Evolutionary conservation across 1,140 invertebrate species (phyloP).

Genomic region (Reticulitermes speratus): DNA sequence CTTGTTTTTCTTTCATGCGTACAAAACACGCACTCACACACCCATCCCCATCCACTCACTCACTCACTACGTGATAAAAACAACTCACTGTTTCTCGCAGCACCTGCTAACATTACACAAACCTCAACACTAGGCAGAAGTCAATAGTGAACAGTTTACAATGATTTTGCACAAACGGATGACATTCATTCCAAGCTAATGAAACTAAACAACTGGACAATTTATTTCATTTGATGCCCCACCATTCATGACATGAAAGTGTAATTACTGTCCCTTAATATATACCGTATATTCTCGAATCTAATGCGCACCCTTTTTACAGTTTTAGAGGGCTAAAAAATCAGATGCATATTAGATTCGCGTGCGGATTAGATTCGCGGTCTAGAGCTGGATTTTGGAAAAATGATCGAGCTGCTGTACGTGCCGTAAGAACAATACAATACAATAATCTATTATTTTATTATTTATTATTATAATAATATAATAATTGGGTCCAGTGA

Average conservation of each 20-base stretch:
- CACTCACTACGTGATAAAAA: neutral
- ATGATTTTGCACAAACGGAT: neutral
- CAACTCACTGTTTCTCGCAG: neutral
- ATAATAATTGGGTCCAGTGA: too few relatives aligned
- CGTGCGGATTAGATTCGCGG: too few relatives aligned
- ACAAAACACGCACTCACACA: neutral
- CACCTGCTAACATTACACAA: neutral
- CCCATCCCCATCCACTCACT: neutral
- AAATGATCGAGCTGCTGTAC: too few relatives aligned
- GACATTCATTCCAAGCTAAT: neutral
- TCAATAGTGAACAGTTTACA: neutral
- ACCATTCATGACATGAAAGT: neutral
- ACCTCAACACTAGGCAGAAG: neutral
- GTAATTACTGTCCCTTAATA: too few relatives aligned
- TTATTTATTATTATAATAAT: too few relatives aligned
- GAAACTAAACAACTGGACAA: neutral
- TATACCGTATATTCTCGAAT: too few relatives aligned
- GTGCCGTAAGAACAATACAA: too few relatives aligned
- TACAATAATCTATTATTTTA: too few relatives aligned
- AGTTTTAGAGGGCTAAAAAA: too few relatives aligned
- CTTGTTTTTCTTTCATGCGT: neutral
- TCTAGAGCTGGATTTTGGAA: too few relatives aligned
- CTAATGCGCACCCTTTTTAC: too few relatives aligned
- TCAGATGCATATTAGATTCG: too few relatives aligned
- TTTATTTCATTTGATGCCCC: neutral